Evolutionary conservation across 64 coral and sea anemone species (phyloP).

Genomic region (Montipora efflorescens): DNA sequence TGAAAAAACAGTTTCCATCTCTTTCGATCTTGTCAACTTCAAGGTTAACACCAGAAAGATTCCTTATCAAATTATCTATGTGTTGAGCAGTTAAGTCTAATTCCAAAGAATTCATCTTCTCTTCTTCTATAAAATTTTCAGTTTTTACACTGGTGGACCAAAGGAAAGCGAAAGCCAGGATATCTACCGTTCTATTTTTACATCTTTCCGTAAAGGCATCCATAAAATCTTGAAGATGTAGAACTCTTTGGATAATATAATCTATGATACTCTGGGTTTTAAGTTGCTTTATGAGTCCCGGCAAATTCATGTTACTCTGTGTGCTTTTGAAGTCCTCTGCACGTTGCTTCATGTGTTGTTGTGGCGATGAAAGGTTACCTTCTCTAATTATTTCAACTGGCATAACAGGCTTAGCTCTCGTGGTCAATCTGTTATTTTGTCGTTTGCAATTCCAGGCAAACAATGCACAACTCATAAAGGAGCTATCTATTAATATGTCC

Average conservation of each 20-base stretch:
- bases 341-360: too few species aligned
- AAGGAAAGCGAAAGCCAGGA: neutral
- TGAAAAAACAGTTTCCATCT: neutral
- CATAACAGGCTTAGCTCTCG: neutral
- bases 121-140: neutral
- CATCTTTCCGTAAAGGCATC: neutral
- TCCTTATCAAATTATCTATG: neutral
- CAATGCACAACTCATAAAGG: slow-evolving; percentile 80
- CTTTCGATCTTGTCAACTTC: neutral
- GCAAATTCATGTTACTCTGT: neutral
- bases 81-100: neutral
- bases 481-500: slow-evolving; percentile 56
- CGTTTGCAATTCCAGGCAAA: slow-evolving; percentile 92
- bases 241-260: neutral
- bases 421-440: neutral
- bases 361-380: neutral
- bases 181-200: neutral
- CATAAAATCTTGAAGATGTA: neutral
- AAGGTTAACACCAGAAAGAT: neutral
- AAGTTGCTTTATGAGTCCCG: neutral
- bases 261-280: neutral
- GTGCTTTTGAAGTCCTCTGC: neutral
- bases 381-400: neutral
- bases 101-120: neutral
- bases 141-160: neutral